Conservation (phyloP, 1,140 invertebrate genomes). For the Achatina immaculata region DNA sequence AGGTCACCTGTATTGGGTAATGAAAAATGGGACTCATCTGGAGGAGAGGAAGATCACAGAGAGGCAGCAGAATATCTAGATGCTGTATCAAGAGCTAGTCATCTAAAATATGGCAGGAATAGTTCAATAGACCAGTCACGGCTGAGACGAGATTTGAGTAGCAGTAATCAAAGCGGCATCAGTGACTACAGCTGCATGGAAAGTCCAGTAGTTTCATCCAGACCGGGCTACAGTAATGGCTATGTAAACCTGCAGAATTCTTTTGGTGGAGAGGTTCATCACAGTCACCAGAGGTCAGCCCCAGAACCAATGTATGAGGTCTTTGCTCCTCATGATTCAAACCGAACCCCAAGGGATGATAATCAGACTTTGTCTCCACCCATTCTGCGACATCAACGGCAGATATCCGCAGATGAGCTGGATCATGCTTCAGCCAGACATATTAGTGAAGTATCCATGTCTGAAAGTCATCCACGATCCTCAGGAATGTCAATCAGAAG, state of each 20-base stretch:
- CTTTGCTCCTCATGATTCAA: background rate
- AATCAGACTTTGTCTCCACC: background rate
- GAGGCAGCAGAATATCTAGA: slow-evolving; percentile 30
- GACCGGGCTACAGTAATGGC: background rate
- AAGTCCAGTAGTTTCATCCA: background rate
- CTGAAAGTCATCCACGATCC: background rate
- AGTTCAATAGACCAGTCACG: slow-evolving; percentile 22
- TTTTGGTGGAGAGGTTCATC: background rate
- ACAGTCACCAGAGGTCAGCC: slow-evolving; percentile 21
- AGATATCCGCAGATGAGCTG: slow-evolving; percentile 7
- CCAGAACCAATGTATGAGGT: background rate
- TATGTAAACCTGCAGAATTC: slow-evolving; percentile 14
- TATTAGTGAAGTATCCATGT: background rate
- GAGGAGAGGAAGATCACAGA: background rate
- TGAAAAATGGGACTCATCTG: background rate
- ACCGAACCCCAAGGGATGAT: background rate
- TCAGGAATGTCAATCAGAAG: background rate
- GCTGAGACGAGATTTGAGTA: background rate
- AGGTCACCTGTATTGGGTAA: background rate
- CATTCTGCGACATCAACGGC: background rate
- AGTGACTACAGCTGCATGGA: background rate
- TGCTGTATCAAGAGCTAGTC: slow-evolving; percentile 35
- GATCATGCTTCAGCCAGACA: background rate
- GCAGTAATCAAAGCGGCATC: background rate
- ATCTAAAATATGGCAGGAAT: slow-evolving; percentile 28